phyloP scores from a whole-genome alignment of 2,113 vertebrate genomes.

The Gobiocypris rarus region DNA sequence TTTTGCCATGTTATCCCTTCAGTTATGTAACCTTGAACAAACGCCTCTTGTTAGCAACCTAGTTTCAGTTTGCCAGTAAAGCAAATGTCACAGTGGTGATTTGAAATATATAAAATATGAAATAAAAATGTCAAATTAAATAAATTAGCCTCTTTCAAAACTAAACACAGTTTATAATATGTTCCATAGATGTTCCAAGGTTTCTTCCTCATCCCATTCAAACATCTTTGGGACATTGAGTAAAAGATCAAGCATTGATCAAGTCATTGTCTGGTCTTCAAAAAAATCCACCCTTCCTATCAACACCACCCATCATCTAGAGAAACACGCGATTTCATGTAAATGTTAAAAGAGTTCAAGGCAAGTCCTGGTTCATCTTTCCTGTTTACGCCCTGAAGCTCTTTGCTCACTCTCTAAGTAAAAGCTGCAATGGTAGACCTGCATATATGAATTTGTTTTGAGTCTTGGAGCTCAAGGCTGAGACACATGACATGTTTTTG shows the following conservation, averaged over 20 bases:
- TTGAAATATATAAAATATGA: neutral
- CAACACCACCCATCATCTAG: neutral
- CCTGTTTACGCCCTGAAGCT: neutral
- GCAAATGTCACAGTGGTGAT: neutral
- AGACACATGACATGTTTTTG: slow-evolving; percentile 50
- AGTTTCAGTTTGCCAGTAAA: neutral
- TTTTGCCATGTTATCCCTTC: slow-evolving; percentile 24
- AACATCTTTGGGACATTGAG: neutral
- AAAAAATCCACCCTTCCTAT: slow-evolving; percentile 12
- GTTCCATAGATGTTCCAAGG: too few species aligned
- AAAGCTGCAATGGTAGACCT: neutral
- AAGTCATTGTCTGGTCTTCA: slow-evolving; percentile 5
- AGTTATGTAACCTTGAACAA: slow-evolving; percentile 30
- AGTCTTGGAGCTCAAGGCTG: neutral
- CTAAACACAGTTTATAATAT: neutral
- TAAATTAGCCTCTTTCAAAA: neutral
- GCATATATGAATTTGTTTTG: neutral
- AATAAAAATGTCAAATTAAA: neutral
- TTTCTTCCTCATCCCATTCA: neutral
- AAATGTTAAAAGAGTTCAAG: neutral
- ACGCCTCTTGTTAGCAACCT: neutral
- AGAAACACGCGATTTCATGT: neutral
- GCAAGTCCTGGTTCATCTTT: slow-evolving; percentile 3
- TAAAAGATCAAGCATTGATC: slow-evolving; percentile 4
- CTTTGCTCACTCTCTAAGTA: neutral